Evolutionary conservation across 1,140 invertebrate genomes (phyloP), one percentile per base, ranked within the genome.

Genomic region (Drosophila albomicans): DNA sequence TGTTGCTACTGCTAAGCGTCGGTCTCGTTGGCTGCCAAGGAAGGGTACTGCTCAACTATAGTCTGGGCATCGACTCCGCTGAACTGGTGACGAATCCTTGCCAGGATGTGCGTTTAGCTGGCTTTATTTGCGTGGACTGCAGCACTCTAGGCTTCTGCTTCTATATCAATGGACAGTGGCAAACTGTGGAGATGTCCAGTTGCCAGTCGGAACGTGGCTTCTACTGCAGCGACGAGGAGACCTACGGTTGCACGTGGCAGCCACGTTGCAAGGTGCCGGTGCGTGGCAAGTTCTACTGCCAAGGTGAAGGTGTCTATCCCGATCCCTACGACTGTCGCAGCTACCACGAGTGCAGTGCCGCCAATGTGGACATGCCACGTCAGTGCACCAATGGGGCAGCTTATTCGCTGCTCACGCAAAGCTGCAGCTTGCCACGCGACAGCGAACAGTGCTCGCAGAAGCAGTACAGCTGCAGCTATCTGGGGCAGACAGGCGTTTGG

Each of bases 291-390:
- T 91, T 91, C 56, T 71, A 70, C 48, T 91, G 90, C 56, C 90
- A 91, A 38, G 78, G 72, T 15, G 43, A 48, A 0, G 92, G 92
- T 8, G 51, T 81, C 1, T 93, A 86, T 49, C 93, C 93, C 1
- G 91, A 93, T 84, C 91, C 93, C 5, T 91, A 92, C 38, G 79
- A 92, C 25, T 93, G 93, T 35, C 82, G 85, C 43, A 79, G 71
- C 30, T 93, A 92, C 51, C 91, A 93, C 56, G 85, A 91, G 15
- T 93, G 93, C 68, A 67, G 54, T n/a, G 65, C 66, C 1, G 73
- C 52, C 8, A 79, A 81, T 38, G 64, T 74, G 65, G 77, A 88
- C 38, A 85, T 67, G 1, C 78, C 66, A 0, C 59, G 59, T 0
- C 70, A 71, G 15, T 92, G 91, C 63, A 78, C 74, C 54, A 82